phyloP scores from a whole-genome alignment of 2,888 invertebrate genomes.

The Hylaea fasciaria region DNA sequence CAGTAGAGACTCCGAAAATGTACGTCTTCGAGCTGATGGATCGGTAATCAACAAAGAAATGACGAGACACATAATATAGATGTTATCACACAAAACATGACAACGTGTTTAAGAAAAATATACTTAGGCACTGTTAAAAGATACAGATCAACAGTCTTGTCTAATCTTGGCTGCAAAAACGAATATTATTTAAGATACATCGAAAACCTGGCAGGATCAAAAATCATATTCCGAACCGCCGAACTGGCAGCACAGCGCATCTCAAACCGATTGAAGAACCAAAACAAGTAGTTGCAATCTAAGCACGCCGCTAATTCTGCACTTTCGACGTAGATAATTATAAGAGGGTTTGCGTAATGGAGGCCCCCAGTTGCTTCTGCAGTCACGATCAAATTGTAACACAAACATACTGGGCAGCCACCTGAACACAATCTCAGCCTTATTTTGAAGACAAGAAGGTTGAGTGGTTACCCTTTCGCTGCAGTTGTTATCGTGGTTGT shows the following conservation, averaged over 20 bases:
- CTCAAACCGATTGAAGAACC: slow-evolving; percentile 30
- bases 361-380: slow-evolving; percentile 72
- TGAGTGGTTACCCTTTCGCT: slow-evolving; percentile 25
- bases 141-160: too few species aligned
- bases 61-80: too few species aligned
- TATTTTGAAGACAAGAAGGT: slow-evolving; percentile 39
- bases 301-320: slow-evolving; percentile 68
- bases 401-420: slow-evolving; percentile 44
- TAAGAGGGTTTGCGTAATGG: slow-evolving; percentile 74
- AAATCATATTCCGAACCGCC: neutral
- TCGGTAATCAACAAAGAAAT: too few species aligned
- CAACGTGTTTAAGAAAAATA: too few species aligned
- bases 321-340: slow-evolving; percentile 82
- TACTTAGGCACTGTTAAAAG: too few species aligned
- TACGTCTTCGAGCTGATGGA: too few species aligned
- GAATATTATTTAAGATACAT: neutral
- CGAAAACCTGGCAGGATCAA: neutral
- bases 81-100: too few species aligned
- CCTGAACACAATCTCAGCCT: slow-evolving; percentile 38
- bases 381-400: slow-evolving; percentile 75
- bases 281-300: slow-evolving; percentile 41
- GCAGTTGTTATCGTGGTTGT: slow-evolving; percentile 44
- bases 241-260: slow-evolving; percentile 22
- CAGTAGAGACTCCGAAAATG: too few species aligned
- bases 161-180: neutral